phyloP scores from a whole-genome alignment of 2,797 vertebrate genomes.

The Scolopax bukidnonensis region DNA sequence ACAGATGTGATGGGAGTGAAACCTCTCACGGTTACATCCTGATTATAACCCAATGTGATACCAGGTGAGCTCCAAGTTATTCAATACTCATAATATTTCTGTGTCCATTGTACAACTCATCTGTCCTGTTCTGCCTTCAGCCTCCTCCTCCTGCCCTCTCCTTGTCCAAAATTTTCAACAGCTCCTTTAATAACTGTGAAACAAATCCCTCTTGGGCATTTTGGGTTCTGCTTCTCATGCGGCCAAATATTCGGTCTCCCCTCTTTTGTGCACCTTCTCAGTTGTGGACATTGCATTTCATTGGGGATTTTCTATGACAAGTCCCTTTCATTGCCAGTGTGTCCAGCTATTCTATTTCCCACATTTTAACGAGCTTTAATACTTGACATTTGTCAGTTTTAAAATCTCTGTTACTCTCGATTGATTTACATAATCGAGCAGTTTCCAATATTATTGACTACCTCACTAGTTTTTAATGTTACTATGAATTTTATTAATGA shows the following conservation, averaged over 20 bases:
- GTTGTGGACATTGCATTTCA: background rate
- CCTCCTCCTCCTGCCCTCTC: background rate
- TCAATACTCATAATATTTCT: background rate
- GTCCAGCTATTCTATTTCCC: background rate
- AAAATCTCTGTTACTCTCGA: background rate
- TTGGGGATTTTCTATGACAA: background rate
- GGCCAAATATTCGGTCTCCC: background rate
- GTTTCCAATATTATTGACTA: constrained; percentile 23
- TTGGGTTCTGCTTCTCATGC: background rate
- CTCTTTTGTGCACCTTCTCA: background rate
- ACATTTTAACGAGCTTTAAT: background rate
- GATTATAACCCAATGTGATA: background rate
- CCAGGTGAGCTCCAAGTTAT: background rate
- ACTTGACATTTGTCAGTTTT: background rate
- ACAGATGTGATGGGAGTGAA: background rate
- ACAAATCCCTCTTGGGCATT: background rate
- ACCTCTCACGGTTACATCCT: background rate
- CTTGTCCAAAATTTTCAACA: background rate
- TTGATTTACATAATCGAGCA: constrained; percentile 36
- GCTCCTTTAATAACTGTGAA: background rate
- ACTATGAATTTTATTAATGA: constrained; percentile 42
- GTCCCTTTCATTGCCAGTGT: background rate
- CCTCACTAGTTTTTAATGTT: constrained; percentile 30
- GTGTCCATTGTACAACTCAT: accelerated
- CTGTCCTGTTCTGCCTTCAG: background rate